phyloP scores from a whole-genome alignment of 2,888 invertebrate species.

The Noctuana brunneofusca region DNA sequence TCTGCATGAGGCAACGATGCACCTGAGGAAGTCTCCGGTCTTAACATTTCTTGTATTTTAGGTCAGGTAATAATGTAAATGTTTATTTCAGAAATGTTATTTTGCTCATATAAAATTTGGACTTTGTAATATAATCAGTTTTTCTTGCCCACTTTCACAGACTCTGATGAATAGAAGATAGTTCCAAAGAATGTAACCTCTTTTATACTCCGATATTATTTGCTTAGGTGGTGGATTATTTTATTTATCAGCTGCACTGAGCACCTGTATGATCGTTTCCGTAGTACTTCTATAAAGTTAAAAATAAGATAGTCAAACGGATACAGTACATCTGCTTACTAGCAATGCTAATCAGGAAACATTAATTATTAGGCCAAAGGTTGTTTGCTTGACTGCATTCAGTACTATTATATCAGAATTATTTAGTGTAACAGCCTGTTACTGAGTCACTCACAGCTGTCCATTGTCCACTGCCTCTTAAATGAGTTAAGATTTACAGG shows the following conservation, averaged over 20 bases:
- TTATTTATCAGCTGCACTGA: not conserved
- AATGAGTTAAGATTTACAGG: conserved; percentile 53
- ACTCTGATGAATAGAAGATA: too few relatives aligned
- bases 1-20: too few relatives aligned
- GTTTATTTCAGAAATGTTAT: too few relatives aligned
- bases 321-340: conserved; percentile 14
- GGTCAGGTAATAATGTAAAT: too few relatives aligned
- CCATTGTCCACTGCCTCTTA: conserved; percentile 36
- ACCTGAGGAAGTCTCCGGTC: too few relatives aligned
- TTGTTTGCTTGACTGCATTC: conserved; percentile 15
- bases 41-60: too few relatives aligned
- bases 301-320: not conserved
- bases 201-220: not conserved
- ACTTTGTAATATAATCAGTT: too few relatives aligned
- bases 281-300: not conserved
- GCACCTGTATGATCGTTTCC: not conserved
- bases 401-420: conserved; percentile 17
- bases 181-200: not conserved
- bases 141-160: too few relatives aligned
- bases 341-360: conserved; percentile 31
- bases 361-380: conserved; percentile 29
- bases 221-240: too few relatives aligned
- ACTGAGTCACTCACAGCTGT: conserved; percentile 35
- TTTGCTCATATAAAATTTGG: too few relatives aligned
- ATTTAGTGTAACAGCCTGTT: conserved; percentile 31